These are phyloP conservation scores for Rhincodon typus DNA, from an alignment of 2,797 vertebrate genomes.

Conservation along the genomic window DNA sequence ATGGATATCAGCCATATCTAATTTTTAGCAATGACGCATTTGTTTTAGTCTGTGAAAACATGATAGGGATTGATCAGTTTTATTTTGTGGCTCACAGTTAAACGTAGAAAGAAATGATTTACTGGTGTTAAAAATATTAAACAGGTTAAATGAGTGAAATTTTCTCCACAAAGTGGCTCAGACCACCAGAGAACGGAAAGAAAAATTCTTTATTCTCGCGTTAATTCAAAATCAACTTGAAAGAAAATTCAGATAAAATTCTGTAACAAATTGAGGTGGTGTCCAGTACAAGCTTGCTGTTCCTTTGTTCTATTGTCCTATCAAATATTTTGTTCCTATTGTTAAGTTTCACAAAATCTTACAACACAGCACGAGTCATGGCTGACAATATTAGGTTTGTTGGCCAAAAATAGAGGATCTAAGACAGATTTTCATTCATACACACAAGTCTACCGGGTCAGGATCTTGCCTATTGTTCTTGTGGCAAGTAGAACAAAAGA, in stretches of 20 bases:
- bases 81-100: background rate
- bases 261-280: background rate
- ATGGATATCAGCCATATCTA: background rate
- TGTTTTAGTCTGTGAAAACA: background rate
- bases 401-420: background rate
- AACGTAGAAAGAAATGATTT: background rate
- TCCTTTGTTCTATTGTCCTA: background rate
- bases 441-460: background rate
- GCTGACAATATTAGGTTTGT: background rate
- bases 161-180: background rate
- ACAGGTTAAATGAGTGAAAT: background rate
- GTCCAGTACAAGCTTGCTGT: background rate
- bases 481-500: background rate
- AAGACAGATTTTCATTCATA: background rate
- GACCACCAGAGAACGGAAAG: background rate
- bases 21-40: background rate
- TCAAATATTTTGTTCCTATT: background rate
- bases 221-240: background rate
- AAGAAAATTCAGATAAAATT: background rate
- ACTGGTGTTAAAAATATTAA: background rate
- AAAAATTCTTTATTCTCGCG: background rate
- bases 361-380: background rate
- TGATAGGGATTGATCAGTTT: background rate
- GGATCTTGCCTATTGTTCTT: background rate
- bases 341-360: background rate